Evolutionary conservation across 1,140 invertebrate genomes (phyloP), one percentile per base, ranked within the genome.

Genomic region (Macrocentrus cingulum): DNA sequence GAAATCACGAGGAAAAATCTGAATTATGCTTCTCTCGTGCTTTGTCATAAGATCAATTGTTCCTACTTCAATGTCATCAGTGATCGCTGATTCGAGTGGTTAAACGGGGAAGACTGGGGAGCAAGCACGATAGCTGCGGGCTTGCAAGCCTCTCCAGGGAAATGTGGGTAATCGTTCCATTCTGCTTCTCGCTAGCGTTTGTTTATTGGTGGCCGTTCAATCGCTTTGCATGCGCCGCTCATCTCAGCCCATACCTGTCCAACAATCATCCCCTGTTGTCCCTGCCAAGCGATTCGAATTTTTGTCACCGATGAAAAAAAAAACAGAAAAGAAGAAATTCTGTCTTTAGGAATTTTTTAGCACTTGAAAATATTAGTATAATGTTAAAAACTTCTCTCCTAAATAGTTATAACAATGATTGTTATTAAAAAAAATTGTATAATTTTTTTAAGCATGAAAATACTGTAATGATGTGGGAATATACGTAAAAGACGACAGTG

Each of bases 151-250:
- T 52, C 75, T 66, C 72, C 42, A 48, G 77, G 76, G 77, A 78
- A 79, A 79, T 77, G 77, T 72, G 67, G 68, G 70, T 79, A 79
- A 79, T 79, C 75, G 75, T 61, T 55, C 72, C 66, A 70, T 70
- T 72, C 70, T 67, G 55, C 65, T 73, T 72, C 73, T 72, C 66
- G 63, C 58, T 56, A 72, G 60, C 64, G 67, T 67, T 74, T 75
- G 70, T 76, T 75, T 73, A 70, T 66, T 58, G 57, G 65, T 56
- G 44, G 51, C 48, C 52, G 34, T 39, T 42, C 19, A 41, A 52
- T 25, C 36, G 36, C 19, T 20, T 15, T 6, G 19, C 19, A 20
- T 5, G 23, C 19, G 20, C 11, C 8, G 7, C 42, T n/a, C 25
- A 3, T 39, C 36, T 39, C 13, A n/a, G 36, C 8, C 25, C 25